Base-by-base conservation (phyloP, 2,888 invertebrate species). In the Mesorhabditis spiculigera region DNA sequence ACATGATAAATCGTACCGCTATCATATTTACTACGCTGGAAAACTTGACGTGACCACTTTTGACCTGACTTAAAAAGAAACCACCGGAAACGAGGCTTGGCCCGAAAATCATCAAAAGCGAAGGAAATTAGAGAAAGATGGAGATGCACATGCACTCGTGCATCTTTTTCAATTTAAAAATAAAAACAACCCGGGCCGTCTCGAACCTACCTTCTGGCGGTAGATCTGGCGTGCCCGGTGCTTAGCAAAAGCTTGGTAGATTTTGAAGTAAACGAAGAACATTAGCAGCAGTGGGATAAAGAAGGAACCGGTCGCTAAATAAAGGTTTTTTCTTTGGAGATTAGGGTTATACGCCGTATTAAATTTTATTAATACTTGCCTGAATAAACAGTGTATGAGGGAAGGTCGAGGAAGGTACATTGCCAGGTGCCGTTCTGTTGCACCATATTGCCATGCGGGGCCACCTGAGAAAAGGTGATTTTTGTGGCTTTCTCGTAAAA, bases 231-330 rank as follows among this genome's bases (percentile, higher is more conserved):
- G 63, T 81, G 88, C 73, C 81, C 86, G 73, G 82, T 85, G 85
- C 79, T 87, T 79, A 72, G 86, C 85, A 70, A 86, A 86, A 0
- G 86, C 86, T 71, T 83, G 81, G 72, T 95, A 98, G 89, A 98
- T 97, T 88, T 95, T 91, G 88, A 95, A 95, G 89, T 98, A 98
- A 75, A 98, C 97, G 89, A 97, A 95, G 86, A 97, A 95, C 96
- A 98, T 97, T 87, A 98, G 95, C 88, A 95, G 93, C 86, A 95
- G 94, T 74, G 98, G 98, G 87, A 98, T 94, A 90, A 95, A 98
- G 90, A 98, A 98, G 85, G 96, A 97, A 82, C 97, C 88, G 65
- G 88, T 84, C 5, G 78, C 78, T 5, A n/a, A 50, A 50, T 13
- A 50, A n/a, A 13, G 13, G 1, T 50, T 10, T 8, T 50, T 50